Evolutionary conservation across 2,888 invertebrate genomes (phyloP), one percentile per base, ranked within the genome.

Genomic region (Congeria kusceri): DNA sequence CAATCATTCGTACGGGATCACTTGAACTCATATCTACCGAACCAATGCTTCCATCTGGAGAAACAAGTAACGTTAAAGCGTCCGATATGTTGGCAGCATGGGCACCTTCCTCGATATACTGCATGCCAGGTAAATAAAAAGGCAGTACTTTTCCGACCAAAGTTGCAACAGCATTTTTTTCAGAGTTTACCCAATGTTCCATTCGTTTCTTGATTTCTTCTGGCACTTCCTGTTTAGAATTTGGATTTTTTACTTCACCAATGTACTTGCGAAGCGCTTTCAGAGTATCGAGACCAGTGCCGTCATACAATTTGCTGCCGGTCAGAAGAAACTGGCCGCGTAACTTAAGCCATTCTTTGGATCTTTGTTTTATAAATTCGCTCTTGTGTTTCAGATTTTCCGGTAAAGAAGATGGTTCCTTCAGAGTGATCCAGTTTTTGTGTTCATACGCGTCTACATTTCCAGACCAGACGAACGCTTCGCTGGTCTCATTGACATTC

Each of bases 21-120:
- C 32, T 7, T 7, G 4, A 32, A 32, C 32, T 32, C 32, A 32
- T 32, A 32, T 32, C 32, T 32, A 32, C 32, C 32, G 5, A 32
- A 7, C 32, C 32, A 32, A 32, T 32, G 32, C 32, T 32, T 32
- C 32, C 32, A 32, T 32, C 70, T 20, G 62, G 70, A 23, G 28
- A 53, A 20, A 70, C 56, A 32, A 70, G 53, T 18, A 62, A 39
- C 25, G 32, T 67, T 5, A 62, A 61, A n/a, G 18, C 20, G 25
- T 44, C 53, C 2, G 39, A 46, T 7, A 15, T 11, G n/a, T n/a
- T 59, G 25, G 69, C 39, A 9, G 32, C 49, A 44, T 63, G 49
- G 3, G 58, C 20, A 23, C 70, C 70, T 63, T 76, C 76, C 23
- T 76, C 76, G n/a, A 62, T 3, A 39, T 66, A 76, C 46, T 39